Conservation (phyloP, 2,113 vertebrate genomes). For the Osmerus eperlanus region DNA sequence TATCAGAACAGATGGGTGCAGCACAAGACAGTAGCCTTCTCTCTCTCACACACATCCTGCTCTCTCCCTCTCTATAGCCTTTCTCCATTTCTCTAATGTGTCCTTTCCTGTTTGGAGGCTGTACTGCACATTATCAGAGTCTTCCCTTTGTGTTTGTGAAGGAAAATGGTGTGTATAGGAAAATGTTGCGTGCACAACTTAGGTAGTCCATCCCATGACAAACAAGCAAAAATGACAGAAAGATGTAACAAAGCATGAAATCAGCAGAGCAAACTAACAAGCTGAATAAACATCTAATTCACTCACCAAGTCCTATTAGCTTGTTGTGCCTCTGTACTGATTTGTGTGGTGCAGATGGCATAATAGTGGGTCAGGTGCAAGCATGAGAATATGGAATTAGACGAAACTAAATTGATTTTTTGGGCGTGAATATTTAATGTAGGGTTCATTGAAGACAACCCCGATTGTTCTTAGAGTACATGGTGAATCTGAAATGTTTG, state of each 20-base stretch:
- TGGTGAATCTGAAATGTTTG: neutral
- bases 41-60: neutral
- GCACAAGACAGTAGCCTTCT: slow-evolving; percentile 7
- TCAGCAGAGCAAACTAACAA: slow-evolving; percentile 18
- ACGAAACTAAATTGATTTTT: too few relatives aligned
- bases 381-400: neutral
- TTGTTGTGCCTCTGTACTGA: neutral
- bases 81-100: neutral
- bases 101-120: neutral
- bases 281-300: neutral
- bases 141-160: neutral
- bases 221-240: neutral
- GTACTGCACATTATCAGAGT: too few relatives aligned
- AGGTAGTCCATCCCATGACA: neutral
- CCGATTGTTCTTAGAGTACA: neutral
- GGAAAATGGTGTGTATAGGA: neutral
- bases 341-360: slow-evolving; percentile 1
- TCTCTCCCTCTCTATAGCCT: neutral
- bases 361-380: neutral
- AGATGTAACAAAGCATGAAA: slow-evolving; percentile 7
- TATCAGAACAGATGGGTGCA: slow-evolving; percentile 13
- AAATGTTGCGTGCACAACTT: neutral
- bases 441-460: too few relatives aligned
- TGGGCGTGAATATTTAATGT: neutral
- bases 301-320: neutral